A percentile compares a stretch with the other conserved stretches of the same genome.
Conservation (phyloP, 2,113 vertebrate species). For the Reinhardtius hippoglossoides region DNA sequence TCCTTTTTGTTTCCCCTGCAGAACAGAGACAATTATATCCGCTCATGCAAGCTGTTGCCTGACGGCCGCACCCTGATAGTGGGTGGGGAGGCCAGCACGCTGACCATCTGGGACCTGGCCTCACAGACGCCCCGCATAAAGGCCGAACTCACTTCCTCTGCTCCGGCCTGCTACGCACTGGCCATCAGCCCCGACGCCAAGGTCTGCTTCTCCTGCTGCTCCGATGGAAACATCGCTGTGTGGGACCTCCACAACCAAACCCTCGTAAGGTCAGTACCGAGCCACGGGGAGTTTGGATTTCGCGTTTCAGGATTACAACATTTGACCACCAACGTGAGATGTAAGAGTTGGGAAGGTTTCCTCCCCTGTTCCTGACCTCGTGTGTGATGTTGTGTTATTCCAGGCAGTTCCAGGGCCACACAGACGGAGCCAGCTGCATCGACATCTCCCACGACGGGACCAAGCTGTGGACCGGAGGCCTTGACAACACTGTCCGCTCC, state of each 20-base stretch:
- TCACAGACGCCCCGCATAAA: conserved; percentile 96
- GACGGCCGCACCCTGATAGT: conserved; percentile 97
- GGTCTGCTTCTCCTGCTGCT: conserved; percentile 99
- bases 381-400: neutral
- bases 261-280: conserved; percentile 88
- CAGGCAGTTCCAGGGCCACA: conserved; percentile 98
- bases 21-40: conserved; percentile 99
- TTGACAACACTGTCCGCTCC: conserved; percentile 96
- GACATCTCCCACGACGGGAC: conserved; percentile 97
- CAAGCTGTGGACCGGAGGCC: conserved; percentile 95
- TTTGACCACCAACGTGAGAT: neutral
- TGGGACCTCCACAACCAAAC: conserved; percentile 99
- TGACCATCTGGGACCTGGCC: conserved; percentile 98
- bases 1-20: conserved; percentile 67
- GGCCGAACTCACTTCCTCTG: conserved; percentile 95
- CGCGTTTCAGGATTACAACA: neutral
- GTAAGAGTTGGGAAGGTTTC: neutral
- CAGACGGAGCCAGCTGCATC: conserved; percentile 96
- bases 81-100: conserved; percentile 94
- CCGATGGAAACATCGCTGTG: conserved; percentile 95
- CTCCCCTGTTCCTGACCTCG: neutral
- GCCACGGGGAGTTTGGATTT: neutral
- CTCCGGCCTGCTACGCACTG: conserved; percentile 95
- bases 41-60: conserved; percentile 96
- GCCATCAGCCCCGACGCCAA: conserved; percentile 98